A percentile compares a stretch with the other conserved stretches of the same genome.
phyloP scores from a whole-genome alignment of 2,888 invertebrate species.

The Dastarcus helophoroides region DNA sequence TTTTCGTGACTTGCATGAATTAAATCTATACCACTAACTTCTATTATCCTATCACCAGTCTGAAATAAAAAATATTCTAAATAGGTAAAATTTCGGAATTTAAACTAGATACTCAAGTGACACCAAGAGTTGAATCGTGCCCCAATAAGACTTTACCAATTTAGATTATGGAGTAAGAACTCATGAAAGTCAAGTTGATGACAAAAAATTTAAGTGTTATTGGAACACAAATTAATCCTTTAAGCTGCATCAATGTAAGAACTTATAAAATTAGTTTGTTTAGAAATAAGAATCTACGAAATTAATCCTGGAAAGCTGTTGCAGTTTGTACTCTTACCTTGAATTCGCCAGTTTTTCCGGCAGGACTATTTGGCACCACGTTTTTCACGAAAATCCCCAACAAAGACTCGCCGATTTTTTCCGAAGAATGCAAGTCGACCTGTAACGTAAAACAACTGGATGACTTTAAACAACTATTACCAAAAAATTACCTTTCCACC shows the following conservation, averaged over 20 bases:
- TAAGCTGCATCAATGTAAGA: too few relatives aligned
- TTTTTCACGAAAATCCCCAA: constrained; percentile 97
- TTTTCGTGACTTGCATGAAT: constrained; percentile 84
- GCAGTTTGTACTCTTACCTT: constrained; percentile 50
- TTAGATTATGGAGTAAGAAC: too few relatives aligned
- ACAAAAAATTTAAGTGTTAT: too few relatives aligned
- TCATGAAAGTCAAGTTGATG: too few relatives aligned
- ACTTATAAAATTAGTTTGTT: too few relatives aligned
- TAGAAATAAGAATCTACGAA: too few relatives aligned
- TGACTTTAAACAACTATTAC: neutral
- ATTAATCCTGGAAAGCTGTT: too few relatives aligned
- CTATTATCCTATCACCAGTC: constrained; percentile 81
- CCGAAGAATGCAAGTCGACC: constrained; percentile 65
- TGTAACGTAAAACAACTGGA: constrained; percentile 27
- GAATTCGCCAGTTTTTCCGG: constrained; percentile 76
- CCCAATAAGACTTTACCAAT: too few relatives aligned
- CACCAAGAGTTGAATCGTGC: too few relatives aligned
- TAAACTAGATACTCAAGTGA: neutral
- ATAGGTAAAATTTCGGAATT: neutral
- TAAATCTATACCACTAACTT: constrained; percentile 86
- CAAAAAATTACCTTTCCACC: constrained; percentile 86
- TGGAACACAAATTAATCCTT: too few relatives aligned
- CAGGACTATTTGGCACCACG: constrained; percentile 88
- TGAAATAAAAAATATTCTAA: constrained; percentile 33
- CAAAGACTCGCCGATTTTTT: constrained; percentile 46